These are phyloP conservation scores for Setophaga petechia DNA, from an alignment of 2,113 vertebrate genomes.

Conservation along the genomic window DNA sequence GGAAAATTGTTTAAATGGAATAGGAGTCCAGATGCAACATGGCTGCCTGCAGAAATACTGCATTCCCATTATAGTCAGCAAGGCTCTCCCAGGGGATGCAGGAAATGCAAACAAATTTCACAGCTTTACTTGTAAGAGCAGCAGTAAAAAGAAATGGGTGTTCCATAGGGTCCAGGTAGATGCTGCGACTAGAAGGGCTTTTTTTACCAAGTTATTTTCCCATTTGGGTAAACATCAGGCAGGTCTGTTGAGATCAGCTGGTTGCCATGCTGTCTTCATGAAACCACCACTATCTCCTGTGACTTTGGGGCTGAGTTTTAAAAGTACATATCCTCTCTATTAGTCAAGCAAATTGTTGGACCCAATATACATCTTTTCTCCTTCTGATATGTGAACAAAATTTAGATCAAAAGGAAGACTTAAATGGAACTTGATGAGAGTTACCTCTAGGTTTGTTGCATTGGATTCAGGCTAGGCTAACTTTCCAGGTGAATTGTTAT, in stretches of 20 bases:
- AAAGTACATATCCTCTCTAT: fast-evolving
- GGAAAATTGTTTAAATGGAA: neutral
- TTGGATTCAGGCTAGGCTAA: neutral
- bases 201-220: neutral
- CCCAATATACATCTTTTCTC: neutral
- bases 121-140: neutral
- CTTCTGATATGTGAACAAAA: neutral
- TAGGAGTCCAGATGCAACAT: neutral
- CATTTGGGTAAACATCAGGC: neutral
- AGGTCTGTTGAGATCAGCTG: neutral
- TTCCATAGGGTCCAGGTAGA: no score
- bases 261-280: neutral
- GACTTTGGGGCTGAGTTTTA: neutral
- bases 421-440: neutral
- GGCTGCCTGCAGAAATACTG: neutral
- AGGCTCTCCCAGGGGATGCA: neutral
- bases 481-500: neutral
- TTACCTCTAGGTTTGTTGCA: neutral
- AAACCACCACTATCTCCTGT: neutral
- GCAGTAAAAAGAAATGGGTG: neutral
- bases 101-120: neutral
- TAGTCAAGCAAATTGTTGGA: neutral
- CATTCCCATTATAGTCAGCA: neutral
- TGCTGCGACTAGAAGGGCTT: neutral
- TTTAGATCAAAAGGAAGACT: neutral